Conservation (phyloP, 2,888 invertebrate genomes). For the Cyaniris semiargus region DNA sequence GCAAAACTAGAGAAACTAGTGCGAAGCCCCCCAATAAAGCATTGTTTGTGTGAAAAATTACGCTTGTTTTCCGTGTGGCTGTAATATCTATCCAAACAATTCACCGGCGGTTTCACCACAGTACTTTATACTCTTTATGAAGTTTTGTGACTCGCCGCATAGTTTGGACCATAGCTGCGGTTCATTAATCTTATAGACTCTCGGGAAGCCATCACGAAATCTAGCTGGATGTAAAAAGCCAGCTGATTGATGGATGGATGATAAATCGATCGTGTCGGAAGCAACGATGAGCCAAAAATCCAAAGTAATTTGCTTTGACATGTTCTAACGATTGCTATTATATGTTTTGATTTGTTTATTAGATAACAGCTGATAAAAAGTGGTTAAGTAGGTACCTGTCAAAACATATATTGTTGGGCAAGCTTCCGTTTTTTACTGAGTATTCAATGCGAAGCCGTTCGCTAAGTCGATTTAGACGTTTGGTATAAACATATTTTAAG, state of each 20-base stretch:
- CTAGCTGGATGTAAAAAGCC: constrained; percentile 22
- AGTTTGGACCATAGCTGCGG: background rate
- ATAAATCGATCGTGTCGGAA: constrained; percentile 21
- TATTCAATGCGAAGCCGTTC: too few relatives aligned
- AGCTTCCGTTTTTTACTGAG: background rate
- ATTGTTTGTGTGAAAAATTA: background rate
- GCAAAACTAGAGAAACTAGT: background rate
- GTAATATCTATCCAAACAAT: background rate
- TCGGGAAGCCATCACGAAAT: constrained; percentile 16
- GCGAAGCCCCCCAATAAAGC: background rate
- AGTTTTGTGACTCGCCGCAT: too few relatives aligned
- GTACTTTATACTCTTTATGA: too few relatives aligned
- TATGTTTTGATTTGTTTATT: constrained; percentile 9
- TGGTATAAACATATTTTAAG: too few relatives aligned
- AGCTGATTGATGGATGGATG: constrained; percentile 24
- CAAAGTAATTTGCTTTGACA: constrained; percentile 12
- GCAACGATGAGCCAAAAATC: constrained; percentile 19
- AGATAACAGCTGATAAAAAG: background rate
- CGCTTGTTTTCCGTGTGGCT: background rate
- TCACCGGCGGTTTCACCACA: background rate
- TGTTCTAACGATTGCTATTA: constrained; percentile 1
- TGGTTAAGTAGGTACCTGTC: background rate
- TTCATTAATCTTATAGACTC: constrained; percentile 6
- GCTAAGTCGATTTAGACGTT: too few relatives aligned
- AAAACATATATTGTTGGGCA: background rate